phyloP scores from a whole-genome alignment of 2,113 vertebrate genomes.

The Oreotrochilus melanogaster region DNA sequence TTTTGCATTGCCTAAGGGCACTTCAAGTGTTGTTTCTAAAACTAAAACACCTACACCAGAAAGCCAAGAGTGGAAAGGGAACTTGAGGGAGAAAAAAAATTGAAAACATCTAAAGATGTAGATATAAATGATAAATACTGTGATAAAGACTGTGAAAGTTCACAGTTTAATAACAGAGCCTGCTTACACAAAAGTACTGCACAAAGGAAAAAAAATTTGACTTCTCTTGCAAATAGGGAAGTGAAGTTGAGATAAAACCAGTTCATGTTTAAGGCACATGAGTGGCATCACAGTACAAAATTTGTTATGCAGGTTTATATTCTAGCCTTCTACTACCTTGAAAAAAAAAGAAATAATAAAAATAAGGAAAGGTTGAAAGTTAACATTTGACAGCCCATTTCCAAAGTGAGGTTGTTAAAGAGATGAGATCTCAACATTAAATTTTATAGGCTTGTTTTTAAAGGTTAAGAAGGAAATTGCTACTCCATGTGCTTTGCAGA shows the following conservation, averaged over 20 bases:
- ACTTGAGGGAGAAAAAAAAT: neutral
- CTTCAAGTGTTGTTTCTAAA: neutral
- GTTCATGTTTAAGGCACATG: neutral
- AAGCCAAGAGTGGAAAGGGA: neutral
- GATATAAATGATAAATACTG: neutral
- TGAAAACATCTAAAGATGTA: neutral
- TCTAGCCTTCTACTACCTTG: neutral
- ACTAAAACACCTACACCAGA: neutral
- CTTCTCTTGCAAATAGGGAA: neutral
- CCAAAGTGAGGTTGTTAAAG: neutral
- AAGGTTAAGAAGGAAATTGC: slow-evolving; percentile 38
- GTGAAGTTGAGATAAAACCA: neutral
- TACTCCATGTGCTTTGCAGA: neutral
- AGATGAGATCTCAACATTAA: slow-evolving; percentile 3
- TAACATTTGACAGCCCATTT: neutral
- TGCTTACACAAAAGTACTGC: neutral
- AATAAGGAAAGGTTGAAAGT: neutral
- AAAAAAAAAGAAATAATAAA: neutral
- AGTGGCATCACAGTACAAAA: neutral
- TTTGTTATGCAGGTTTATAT: neutral
- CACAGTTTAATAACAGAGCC: neutral
- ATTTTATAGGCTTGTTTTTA: neutral
- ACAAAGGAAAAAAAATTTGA: neutral
- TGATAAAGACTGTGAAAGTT: neutral
- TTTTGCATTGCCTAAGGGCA: neutral